Evolutionary conservation across 2,888 invertebrate species (phyloP).

Genomic region (Oscheius sp.): DNA sequence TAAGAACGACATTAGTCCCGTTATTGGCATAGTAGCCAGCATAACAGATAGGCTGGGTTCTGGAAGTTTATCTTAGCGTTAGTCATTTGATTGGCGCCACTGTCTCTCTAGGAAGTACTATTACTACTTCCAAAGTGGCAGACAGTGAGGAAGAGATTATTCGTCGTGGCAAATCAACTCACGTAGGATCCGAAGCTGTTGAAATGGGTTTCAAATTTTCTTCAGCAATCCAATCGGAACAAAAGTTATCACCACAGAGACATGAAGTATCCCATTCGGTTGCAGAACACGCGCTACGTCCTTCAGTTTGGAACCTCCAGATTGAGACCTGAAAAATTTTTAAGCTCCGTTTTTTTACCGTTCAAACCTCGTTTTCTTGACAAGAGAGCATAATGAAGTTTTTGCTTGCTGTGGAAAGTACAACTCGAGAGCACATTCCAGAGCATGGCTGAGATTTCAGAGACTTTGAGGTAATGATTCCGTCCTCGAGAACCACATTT

Average conservation of each 20-base stretch:
- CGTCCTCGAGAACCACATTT: conserved; percentile 45
- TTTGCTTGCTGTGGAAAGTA: conserved; percentile 28
- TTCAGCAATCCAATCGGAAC: conserved; percentile 43
- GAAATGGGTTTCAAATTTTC: conserved; percentile 39
- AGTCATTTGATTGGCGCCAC: neutral
- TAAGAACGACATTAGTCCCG: conserved; percentile 18
- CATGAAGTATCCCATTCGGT: conserved; percentile 43
- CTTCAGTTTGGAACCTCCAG: conserved; percentile 2
- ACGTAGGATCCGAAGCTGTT: neutral
- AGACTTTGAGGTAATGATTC: conserved; percentile 48
- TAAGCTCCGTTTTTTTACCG: neutral
- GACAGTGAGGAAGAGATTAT: neutral
- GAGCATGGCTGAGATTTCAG: conserved; percentile 41
- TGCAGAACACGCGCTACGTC: conserved; percentile 39
- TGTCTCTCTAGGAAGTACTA: conserved; percentile 1
- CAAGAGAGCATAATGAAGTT: conserved; percentile 46
- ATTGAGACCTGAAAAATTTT: conserved; percentile 22
- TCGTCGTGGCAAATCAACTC: conserved; percentile 21
- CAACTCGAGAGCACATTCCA: conserved; percentile 47
- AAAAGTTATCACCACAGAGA: conserved; percentile 44
- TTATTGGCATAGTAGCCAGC: conserved; percentile 52
- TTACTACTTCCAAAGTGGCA: neutral
- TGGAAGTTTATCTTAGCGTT: neutral
- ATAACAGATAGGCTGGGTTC: conserved; percentile 42
- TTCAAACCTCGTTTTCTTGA: conserved; percentile 44